Conservation (phyloP, 2,113 vertebrate species). For the Oryzias celebensis region DNA sequence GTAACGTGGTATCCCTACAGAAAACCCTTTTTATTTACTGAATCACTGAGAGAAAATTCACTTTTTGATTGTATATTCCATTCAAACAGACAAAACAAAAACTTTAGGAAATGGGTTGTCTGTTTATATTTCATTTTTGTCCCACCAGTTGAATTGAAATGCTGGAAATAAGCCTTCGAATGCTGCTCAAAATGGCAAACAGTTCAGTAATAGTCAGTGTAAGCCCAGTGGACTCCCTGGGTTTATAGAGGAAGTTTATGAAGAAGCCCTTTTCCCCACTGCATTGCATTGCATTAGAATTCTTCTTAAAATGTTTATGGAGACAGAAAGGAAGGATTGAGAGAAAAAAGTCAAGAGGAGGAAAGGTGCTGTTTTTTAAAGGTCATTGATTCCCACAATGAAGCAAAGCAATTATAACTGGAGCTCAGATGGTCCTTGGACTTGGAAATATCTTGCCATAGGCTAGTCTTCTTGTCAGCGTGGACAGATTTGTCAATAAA, state of each 20-base stretch:
- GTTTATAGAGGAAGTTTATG: neutral
- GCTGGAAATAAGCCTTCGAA: too few species aligned
- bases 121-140: too few species aligned
- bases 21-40: too few species aligned
- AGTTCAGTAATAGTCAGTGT: neutral
- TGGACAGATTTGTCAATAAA: neutral
- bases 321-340: conserved; percentile 6
- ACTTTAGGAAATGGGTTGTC: too few species aligned
- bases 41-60: too few species aligned
- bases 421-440: conserved; percentile 45
- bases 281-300: conserved; percentile 11
- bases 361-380: conserved; percentile 36
- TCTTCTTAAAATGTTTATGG: conserved; percentile 13
- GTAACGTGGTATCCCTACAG: too few species aligned
- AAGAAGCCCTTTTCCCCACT: too few species aligned
- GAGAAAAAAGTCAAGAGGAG: conserved; percentile 13
- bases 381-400: conserved; percentile 50
- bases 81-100: too few species aligned
- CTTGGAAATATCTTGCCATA: conserved; percentile 21
- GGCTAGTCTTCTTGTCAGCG: conserved; percentile 6
- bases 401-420: conserved; percentile 41
- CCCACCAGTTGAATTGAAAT: too few species aligned
- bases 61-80: too few species aligned
- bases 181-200: neutral
- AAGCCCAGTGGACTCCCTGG: neutral